Evolutionary conservation across 2,888 invertebrate species (phyloP), one percentile per base, ranked within the genome.

Genomic region (Dinocampus coccinellae): DNA sequence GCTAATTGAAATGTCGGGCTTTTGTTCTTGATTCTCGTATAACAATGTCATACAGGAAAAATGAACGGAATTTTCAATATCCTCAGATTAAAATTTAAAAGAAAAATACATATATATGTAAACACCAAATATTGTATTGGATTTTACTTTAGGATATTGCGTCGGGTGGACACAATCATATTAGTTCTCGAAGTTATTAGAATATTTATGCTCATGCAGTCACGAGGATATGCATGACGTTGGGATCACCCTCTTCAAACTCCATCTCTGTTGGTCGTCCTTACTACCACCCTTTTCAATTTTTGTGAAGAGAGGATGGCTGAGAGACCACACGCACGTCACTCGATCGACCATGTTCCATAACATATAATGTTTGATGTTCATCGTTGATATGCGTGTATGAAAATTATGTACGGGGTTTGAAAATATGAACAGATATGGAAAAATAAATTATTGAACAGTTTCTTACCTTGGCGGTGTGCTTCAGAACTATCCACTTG

Each of bases 1-100:
- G 82, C 83, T 85, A 86, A 86, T 87, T 86, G 84, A 85, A 87
- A 85, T 82, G 82, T 82, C 83, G 80, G 80, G 77, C 81, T 83
- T 82, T 83, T 83, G 78, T 79, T 79, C 78, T 76, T 70, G 71
- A 63, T 70, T 74, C 55, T 57, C 10, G 4, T 47, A 16, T 16
- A 47, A 20, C 6, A 7, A 9, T n/a, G 9, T n/a, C 47, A 47
- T 9, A 20, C 9, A 7, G 13, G 6, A 55, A 55, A n/a, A 13
- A 24, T 26, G 1, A 24, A 13, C 0, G 13, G n/a, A 26, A 0
- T 55, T 55, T 55, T 24, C 4, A 7, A 6, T 2, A 55, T 26
- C 1, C 26, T 26, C 11, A 0, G 1, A 16, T 26, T n/a, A 26
- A 6, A 26, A 26, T 55, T 47, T 0, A n/a, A 39, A n/a, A n/a